Conservation (phyloP, 2,797 vertebrate species). For the Erithacus rubecula region DNA sequence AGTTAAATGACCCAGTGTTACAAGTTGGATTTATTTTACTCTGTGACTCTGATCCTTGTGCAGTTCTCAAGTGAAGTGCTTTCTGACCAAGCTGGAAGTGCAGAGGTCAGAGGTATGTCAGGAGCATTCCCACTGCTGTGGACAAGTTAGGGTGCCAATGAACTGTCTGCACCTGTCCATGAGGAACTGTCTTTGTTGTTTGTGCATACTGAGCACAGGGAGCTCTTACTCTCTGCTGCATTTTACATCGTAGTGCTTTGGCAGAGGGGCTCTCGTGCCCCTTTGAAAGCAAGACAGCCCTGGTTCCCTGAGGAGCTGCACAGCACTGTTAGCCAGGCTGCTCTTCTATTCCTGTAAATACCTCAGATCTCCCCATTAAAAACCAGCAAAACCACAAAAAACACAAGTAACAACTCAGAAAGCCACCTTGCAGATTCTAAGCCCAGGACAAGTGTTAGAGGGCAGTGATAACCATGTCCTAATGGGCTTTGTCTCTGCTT, state of each 20-base stretch:
- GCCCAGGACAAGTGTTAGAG: not conserved
- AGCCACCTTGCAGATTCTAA: not conserved
- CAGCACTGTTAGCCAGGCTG: not conserved
- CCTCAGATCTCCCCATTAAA: not conserved
- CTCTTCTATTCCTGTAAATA: not conserved
- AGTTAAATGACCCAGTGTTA: not conserved
- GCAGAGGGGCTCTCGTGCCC: not conserved
- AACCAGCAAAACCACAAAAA: not conserved
- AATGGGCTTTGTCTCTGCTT: not conserved
- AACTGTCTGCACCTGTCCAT: not conserved
- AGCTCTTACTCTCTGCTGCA: not conserved
- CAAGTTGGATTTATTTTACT: not conserved
- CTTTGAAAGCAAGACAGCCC: not conserved
- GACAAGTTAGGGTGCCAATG: not conserved
- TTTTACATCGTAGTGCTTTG: not conserved
- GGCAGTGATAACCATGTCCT: not conserved
- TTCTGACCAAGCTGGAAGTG: not conserved
- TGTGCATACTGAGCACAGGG: not conserved
- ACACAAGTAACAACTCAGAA: too few species aligned
- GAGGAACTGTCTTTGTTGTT: not conserved
- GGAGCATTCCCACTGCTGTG: not conserved
- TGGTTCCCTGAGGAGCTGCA: not conserved
- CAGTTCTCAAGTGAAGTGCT: not conserved
- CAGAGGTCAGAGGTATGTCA: not conserved
- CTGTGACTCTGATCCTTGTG: not conserved